Conservation (phyloP, 2,888 invertebrate species). For the Cheilosia pagana region DNA sequence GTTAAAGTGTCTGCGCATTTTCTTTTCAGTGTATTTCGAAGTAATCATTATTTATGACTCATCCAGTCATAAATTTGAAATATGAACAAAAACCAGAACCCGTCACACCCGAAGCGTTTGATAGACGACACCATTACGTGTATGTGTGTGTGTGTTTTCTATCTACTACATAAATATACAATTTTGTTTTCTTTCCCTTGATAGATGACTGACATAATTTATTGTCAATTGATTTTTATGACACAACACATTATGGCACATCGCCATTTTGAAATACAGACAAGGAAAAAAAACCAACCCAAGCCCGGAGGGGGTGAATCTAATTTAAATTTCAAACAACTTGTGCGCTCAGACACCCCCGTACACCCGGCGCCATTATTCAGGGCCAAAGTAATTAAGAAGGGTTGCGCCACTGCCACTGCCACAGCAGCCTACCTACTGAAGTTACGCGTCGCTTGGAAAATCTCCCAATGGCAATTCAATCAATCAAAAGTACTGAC, state of each 20-base stretch:
- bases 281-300: neutral
- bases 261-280: slow-evolving; percentile 61
- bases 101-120: slow-evolving; percentile 49
- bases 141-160: slow-evolving; percentile 21
- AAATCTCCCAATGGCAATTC: slow-evolving; percentile 75
- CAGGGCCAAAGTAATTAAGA: slow-evolving; percentile 75
- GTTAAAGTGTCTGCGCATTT: slow-evolving; percentile 45
- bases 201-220: slow-evolving; percentile 73
- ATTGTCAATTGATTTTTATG: slow-evolving; percentile 75
- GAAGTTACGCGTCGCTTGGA: slow-evolving; percentile 49
- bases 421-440: slow-evolving; percentile 31
- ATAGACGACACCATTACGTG: slow-evolving; percentile 34
- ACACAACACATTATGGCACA: slow-evolving; percentile 68
- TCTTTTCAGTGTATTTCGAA: slow-evolving; percentile 24
- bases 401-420: slow-evolving; percentile 64
- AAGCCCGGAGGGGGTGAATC: slow-evolving; percentile 46
- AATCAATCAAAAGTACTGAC: slow-evolving; percentile 75
- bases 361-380: slow-evolving; percentile 60
- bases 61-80: slow-evolving; percentile 66
- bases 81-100: slow-evolving; percentile 50
- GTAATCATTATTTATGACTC: slow-evolving; percentile 72
- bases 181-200: slow-evolving; percentile 25
- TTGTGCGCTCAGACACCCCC: slow-evolving; percentile 30
- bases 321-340: slow-evolving; percentile 71
- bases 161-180: neutral